A percentile compares a stretch with the other conserved stretches of the same genome.
These are phyloP conservation scores for Lagorchestes hirsutus DNA, from an alignment of 2,797 vertebrate species.

Conservation along the genomic window DNA sequence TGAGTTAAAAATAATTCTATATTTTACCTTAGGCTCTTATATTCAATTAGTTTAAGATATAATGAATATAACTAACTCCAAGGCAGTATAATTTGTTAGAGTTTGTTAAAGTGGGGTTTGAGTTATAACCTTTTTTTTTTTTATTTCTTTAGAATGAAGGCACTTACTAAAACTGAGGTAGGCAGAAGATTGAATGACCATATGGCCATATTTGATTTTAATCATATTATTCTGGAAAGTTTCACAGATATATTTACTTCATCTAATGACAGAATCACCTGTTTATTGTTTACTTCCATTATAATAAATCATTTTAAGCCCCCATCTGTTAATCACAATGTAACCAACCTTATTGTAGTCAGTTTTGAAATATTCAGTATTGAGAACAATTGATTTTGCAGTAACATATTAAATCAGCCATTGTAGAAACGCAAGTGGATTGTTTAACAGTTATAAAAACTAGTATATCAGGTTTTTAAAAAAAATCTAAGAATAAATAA, in stretches of 20 bases:
- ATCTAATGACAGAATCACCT: neutral
- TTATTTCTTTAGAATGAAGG: neutral
- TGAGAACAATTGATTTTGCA: neutral
- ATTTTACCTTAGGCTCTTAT: neutral
- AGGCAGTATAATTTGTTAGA: neutral
- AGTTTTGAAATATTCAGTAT: neutral
- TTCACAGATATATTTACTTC: neutral
- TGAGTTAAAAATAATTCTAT: neutral
- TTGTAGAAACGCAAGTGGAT: neutral
- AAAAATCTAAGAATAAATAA: neutral
- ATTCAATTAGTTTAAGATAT: neutral
- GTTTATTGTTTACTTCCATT: conserved; percentile 11
- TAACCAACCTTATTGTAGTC: conserved; percentile 10
- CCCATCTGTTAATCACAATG: neutral
- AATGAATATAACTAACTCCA: neutral
- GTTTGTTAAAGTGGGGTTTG: neutral
- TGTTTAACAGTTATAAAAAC: neutral
- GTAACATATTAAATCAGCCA: neutral
- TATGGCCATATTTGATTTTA: neutral
- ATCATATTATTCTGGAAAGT: neutral
- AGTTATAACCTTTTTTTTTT: neutral
- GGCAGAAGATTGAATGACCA: neutral
- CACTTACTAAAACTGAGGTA: neutral
- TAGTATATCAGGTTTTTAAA: neutral
- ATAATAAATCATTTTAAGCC: conserved; percentile 19